Evolutionary conservation across 2,113 vertebrate genomes (phyloP).

Genomic region (Brachirus orientalis): DNA sequence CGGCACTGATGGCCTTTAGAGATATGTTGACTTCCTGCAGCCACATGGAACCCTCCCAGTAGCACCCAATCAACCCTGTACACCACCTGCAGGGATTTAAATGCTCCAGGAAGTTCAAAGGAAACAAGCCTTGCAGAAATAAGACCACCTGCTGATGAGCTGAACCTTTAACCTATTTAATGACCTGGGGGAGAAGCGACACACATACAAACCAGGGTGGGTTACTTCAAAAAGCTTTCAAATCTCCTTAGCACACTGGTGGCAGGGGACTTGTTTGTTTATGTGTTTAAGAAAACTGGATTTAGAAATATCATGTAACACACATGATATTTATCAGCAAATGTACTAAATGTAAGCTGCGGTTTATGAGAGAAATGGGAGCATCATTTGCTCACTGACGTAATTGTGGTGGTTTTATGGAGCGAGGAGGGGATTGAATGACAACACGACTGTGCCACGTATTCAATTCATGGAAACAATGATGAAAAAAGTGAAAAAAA

Average conservation of each 20-base stretch:
- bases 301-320: too few relatives aligned
- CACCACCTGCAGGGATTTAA: conserved; percentile 51
- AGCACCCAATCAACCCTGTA: conserved; percentile 14
- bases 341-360: conserved; percentile 1
- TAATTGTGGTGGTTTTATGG: conserved; percentile 13
- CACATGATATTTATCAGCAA: too few relatives aligned
- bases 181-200: conserved; percentile 24
- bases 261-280: neutral
- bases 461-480: conserved; percentile 16
- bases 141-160: conserved; percentile 46
- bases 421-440: conserved; percentile 19
- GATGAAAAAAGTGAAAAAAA: too few relatives aligned
- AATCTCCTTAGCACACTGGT: neutral
- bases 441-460: conserved; percentile 14
- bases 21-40: conserved; percentile 17
- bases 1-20: conserved; percentile 9
- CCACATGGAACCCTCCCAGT: conserved; percentile 13
- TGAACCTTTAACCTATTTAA: conserved; percentile 38
- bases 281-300: conserved; percentile 1
- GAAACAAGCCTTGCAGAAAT: conserved; percentile 23
- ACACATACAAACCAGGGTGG: conserved; percentile 20
- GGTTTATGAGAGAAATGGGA: neutral
- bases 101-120: conserved; percentile 53
- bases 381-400: conserved; percentile 10
- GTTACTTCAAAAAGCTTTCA: conserved; percentile 36